A percentile compares a stretch with the other conserved stretches of the same genome.
phyloP scores from a whole-genome alignment of 2,888 invertebrate genomes.

The Sacculina carcini region DNA sequence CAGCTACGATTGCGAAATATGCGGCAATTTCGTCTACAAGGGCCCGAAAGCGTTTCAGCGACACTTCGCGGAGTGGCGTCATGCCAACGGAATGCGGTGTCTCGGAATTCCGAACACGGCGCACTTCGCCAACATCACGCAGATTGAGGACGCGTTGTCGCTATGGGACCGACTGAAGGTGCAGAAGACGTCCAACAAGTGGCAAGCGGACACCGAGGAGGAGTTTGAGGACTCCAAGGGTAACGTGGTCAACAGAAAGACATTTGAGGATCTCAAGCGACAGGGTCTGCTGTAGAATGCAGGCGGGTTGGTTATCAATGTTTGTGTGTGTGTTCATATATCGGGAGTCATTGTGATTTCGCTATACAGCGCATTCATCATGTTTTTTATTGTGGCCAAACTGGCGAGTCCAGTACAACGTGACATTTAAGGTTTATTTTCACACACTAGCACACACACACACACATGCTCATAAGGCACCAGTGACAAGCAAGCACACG shows the following conservation, averaged over 20 bases:
- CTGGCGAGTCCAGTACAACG: too few species aligned
- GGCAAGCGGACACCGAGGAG: conserved; percentile 89
- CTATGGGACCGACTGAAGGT: conserved; percentile 93
- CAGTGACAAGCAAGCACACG: too few species aligned
- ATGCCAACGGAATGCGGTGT: conserved; percentile 78
- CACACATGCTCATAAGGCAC: too few species aligned
- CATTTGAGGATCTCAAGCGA: conserved; percentile 90
- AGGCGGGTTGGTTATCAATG: too few species aligned
- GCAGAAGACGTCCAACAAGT: conserved; percentile 81
- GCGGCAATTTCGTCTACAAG: conserved; percentile 88
- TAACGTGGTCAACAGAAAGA: conserved; percentile 95
- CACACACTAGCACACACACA: too few species aligned
- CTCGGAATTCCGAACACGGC: conserved; percentile 98
- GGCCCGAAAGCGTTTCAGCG: conserved; percentile 98
- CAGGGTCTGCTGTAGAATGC: conserved; percentile 69
- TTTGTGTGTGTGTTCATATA: too few species aligned
- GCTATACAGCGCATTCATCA: too few species aligned
- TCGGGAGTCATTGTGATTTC: too few species aligned
- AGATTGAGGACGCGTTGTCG: conserved; percentile 88
- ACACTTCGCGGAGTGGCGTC: conserved; percentile 70
- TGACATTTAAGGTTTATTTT: too few species aligned
- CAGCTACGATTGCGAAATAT: conserved; percentile 96
- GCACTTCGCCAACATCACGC: conserved; percentile 97
- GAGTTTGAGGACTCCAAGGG: conserved; percentile 97
- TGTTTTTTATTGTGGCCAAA: too few species aligned